These are phyloP conservation scores for Agonopterix alstromeriana DNA, from an alignment of 2,888 invertebrate genomes.

Conservation along the genomic window DNA sequence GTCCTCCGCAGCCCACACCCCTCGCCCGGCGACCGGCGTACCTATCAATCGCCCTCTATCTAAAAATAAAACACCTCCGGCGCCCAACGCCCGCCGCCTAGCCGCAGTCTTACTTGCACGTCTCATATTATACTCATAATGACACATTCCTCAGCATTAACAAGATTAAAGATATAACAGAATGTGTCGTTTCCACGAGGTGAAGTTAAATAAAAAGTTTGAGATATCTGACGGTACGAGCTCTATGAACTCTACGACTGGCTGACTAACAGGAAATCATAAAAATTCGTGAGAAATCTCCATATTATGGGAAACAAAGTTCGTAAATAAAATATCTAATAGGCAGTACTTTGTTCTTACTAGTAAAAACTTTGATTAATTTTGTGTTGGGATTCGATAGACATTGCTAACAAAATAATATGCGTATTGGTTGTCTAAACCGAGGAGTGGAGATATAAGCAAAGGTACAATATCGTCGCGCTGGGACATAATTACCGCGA, in stretches of 20 bases:
- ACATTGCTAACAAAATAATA: slow-evolving; percentile 17
- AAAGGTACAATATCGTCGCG: slow-evolving; percentile 58
- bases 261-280: slow-evolving; percentile 67
- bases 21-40: slow-evolving; percentile 26
- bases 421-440: slow-evolving; percentile 39
- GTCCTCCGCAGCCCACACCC: slow-evolving; percentile 48
- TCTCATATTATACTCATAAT: slow-evolving; percentile 50
- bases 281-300: slow-evolving; percentile 70
- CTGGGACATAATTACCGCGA: slow-evolving; percentile 64
- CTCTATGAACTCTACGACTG: slow-evolving; percentile 43
- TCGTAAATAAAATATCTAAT: slow-evolving; percentile 5
- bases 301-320: slow-evolving; percentile 10
- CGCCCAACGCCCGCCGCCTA: slow-evolving; percentile 32
- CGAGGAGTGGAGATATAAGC: slow-evolving; percentile 43
- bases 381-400: not conserved
- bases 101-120: slow-evolving; percentile 22
- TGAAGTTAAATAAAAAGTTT: slow-evolving; percentile 52
- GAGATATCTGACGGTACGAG: slow-evolving; percentile 57
- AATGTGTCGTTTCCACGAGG: slow-evolving; percentile 45
- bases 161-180: slow-evolving; percentile 56
- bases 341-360: not conserved
- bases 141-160: slow-evolving; percentile 50
- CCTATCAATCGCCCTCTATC: slow-evolving; percentile 66
- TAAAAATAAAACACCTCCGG: slow-evolving; percentile 60
- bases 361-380: slow-evolving; percentile 1